Base-by-base conservation (phyloP, 2,888 invertebrate genomes). In the Agonopterix subpropinquella region DNA sequence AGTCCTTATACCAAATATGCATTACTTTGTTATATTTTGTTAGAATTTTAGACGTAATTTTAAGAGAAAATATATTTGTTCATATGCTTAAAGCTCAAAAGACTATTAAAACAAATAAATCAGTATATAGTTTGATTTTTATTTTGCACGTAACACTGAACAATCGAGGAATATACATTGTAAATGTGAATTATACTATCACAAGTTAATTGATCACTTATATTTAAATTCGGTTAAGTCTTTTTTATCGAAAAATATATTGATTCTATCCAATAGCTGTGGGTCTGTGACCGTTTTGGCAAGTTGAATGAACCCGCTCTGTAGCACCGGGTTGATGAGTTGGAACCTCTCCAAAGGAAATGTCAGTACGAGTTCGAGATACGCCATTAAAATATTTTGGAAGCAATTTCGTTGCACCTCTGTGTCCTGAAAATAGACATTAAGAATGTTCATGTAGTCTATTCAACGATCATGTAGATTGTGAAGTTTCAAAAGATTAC, bases 331-430 rank as follows among this genome's bases (percentile, higher is more conserved):
- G 51, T 80, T 78, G 36, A 88, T 79, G 39, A 87, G 81, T 58
- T 90, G 90, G 65, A 91, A 91, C 44, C 91, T 84, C 53, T 91
- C 91, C 44, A 86, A 80, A 42, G 93, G 89, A 64, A 94, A 88
- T 5, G 92, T 90, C 18, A 92, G 79, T 9, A 92, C 89, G 59
- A 97, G 89, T 70, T 97, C 96, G 71, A 98, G 91, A 56, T 95
- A 93, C 15, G 95, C 95, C 72, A 94, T 93, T 61, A 98, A 89
- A 62, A 96, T 92, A 76, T 97, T 96, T 35, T 95, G 94, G 86
- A 96, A 92, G 13, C 96, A 95, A 49, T 92, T 92, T 53, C 95
- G 90, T 69, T 94, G 95, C 11, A 96, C 95, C 67, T 97, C 97
- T 48, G 94, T 93, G 73, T 98, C 95, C 94, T 94, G 82, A 61